phyloP scores from a whole-genome alignment of 2,888 invertebrate genomes.

The Epirrita christyi region DNA sequence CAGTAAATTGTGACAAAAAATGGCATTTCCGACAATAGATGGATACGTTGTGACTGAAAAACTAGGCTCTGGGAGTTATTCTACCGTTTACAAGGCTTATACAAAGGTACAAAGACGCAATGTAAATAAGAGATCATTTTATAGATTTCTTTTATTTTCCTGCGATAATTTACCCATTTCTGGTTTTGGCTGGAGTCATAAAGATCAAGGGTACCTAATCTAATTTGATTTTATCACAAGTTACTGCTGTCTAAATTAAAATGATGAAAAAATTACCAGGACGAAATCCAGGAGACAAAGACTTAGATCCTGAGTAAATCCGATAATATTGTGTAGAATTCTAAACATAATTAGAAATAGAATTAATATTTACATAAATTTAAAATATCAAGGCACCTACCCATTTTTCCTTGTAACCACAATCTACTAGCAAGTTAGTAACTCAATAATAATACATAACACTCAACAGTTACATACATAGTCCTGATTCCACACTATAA shows the following conservation, averaged over 20 bases:
- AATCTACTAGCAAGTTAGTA: too few species aligned
- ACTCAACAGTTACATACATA: too few species aligned
- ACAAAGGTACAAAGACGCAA: slow-evolving; percentile 69
- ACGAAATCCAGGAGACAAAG: background rate
- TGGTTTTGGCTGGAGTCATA: background rate
- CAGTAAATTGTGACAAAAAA: slow-evolving; percentile 41
- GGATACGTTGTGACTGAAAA: slow-evolving; percentile 90
- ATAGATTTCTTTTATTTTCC: slow-evolving; percentile 7
- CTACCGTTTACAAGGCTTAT: slow-evolving; percentile 92
- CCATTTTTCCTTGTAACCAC: too few species aligned
- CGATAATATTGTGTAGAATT: too few species aligned
- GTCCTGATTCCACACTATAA: too few species aligned
- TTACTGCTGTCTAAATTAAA: background rate
- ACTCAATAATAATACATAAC: too few species aligned
- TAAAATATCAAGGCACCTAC: too few species aligned
- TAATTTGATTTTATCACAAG: background rate
- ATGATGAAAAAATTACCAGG: background rate
- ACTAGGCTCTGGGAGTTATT: slow-evolving; percentile 93
- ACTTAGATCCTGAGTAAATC: too few species aligned
- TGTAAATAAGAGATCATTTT: slow-evolving; percentile 27
- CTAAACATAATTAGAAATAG: too few species aligned
- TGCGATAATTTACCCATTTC: background rate
- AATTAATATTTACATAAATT: too few species aligned
- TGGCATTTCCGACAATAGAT: slow-evolving; percentile 85
- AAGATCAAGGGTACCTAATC: background rate